Conservation (phyloP, 2,888 invertebrate genomes). For the Drosophila birchii region DNA sequence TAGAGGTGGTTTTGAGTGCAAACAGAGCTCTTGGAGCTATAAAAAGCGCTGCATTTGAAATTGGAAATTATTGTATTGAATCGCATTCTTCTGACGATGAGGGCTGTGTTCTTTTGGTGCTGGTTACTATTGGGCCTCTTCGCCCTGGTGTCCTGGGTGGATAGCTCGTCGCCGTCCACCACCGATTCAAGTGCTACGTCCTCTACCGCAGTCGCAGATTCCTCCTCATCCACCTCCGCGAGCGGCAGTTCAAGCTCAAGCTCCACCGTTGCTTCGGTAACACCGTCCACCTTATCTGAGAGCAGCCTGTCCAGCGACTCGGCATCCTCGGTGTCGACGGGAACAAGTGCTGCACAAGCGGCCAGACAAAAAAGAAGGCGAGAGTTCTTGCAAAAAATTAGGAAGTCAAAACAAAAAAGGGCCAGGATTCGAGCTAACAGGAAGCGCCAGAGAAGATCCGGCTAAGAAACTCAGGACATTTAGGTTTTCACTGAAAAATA, state of each 20-base stretch:
- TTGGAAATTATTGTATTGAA: background rate
- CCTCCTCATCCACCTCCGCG: background rate
- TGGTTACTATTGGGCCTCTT: background rate
- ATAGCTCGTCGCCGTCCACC: background rate
- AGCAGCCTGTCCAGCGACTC: background rate
- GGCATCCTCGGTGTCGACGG: background rate
- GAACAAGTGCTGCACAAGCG: too few relatives aligned
- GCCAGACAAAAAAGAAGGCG: background rate
- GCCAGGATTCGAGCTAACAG: background rate
- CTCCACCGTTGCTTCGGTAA: background rate
- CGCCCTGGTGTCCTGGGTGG: background rate
- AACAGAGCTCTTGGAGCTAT: slow-evolving; percentile 5
- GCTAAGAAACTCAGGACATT: background rate
- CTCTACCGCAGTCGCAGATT: slow-evolving; percentile 1
- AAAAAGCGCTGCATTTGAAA: slow-evolving; percentile 1
- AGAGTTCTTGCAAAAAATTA: background rate
- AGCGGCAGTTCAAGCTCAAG: background rate
- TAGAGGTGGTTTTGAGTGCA: background rate
- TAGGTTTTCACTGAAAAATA: background rate
- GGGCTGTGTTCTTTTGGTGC: background rate
- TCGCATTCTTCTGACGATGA: background rate
- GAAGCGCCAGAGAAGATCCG: background rate
- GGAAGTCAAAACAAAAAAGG: background rate
- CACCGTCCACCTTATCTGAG: background rate
- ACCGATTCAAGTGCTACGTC: background rate